Evolutionary conservation across 2,888 invertebrate species (phyloP).

Genomic region (Ferdinandea cuprea): DNA sequence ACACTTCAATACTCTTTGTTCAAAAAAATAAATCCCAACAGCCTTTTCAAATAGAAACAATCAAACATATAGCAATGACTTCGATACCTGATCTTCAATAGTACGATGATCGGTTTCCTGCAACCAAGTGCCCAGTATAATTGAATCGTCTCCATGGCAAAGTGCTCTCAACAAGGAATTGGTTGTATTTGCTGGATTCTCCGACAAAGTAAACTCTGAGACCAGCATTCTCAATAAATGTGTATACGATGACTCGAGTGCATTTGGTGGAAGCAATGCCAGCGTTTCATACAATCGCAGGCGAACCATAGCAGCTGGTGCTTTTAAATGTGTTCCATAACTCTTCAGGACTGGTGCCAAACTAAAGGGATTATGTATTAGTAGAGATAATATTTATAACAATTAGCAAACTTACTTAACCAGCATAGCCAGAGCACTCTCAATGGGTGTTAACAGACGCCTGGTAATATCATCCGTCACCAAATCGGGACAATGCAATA

Average conservation of each 20-base stretch:
- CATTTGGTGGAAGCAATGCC: conserved; percentile 89
- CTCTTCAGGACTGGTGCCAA: conserved; percentile 92
- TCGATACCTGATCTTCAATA: conserved; percentile 96
- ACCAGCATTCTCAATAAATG: conserved; percentile 95
- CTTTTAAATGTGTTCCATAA: conserved; percentile 96
- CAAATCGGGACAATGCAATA: conserved; percentile 94
- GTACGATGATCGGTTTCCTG: conserved; percentile 98
- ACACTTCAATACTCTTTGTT: no score
- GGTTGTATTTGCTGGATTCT: conserved; percentile 95
- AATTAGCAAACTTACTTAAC: conserved; percentile 88
- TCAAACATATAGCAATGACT: conserved; percentile 58
- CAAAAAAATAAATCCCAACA: conserved; percentile 25
- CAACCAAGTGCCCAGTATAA: conserved; percentile 96
- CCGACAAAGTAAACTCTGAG: conserved; percentile 96
- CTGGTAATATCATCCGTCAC: conserved; percentile 96
- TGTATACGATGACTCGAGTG: conserved; percentile 93
- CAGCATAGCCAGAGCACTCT: conserved; percentile 97
- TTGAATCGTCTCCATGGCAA: conserved; percentile 94
- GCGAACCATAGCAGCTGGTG: conserved; percentile 96
- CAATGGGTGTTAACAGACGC: conserved; percentile 94
- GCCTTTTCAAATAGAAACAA: background rate
- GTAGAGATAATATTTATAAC: background rate
- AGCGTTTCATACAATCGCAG: conserved; percentile 96
- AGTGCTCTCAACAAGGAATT: conserved; percentile 92
- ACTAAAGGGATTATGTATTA: conserved; percentile 83